Conservation (phyloP, 1,140 invertebrate genomes). For the Nixonia krombeini region DNA sequence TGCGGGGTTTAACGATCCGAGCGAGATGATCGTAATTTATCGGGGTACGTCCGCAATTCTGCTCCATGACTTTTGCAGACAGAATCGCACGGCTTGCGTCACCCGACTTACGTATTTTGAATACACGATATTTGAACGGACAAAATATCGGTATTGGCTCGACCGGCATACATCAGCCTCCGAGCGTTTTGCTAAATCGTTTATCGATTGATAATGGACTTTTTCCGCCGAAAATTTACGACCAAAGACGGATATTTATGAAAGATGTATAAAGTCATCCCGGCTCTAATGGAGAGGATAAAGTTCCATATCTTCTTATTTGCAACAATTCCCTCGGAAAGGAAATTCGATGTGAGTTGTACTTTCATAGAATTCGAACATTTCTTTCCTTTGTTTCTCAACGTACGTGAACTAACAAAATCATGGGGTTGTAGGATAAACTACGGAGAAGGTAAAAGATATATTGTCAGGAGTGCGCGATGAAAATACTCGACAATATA, state of each 20-base stretch:
- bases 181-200: constrained; percentile 20
- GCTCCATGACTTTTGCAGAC: constrained; percentile 13
- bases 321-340: too few relatives aligned
- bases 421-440: too few relatives aligned
- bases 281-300: too few relatives aligned
- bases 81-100: constrained; percentile 14
- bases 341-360: constrained; percentile 8
- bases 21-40: constrained; percentile 31
- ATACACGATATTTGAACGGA: constrained; percentile 13
- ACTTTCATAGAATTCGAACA: constrained; percentile 4
- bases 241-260: constrained; percentile 16
- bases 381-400: too few relatives aligned
- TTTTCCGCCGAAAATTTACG: constrained; percentile 23
- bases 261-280: constrained; percentile 1
- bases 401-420: too few relatives aligned
- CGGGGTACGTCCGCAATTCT: constrained; percentile 19
- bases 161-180: too few relatives aligned
- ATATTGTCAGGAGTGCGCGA: too few relatives aligned
- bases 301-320: too few relatives aligned
- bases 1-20: constrained; percentile 28
- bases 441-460: too few relatives aligned
- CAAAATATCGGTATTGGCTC: too few relatives aligned
- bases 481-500: too few relatives aligned
- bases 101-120: constrained; percentile 14
- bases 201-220: constrained; percentile 26